phyloP scores from a whole-genome alignment of 2,797 vertebrate genomes.

The Anniella stebbinsi region DNA sequence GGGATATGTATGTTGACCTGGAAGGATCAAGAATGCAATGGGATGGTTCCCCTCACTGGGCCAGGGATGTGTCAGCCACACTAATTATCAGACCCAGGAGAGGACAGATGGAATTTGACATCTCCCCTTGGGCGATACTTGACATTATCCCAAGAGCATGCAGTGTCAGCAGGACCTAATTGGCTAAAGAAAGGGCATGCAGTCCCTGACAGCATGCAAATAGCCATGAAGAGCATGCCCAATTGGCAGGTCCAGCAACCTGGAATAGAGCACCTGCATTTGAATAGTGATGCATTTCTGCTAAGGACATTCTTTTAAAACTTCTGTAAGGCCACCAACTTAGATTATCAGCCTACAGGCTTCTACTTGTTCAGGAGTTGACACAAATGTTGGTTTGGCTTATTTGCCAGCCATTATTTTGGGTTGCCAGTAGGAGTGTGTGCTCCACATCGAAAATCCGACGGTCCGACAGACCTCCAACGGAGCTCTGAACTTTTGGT shows the following conservation, averaged over 20 bases:
- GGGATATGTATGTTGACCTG: neutral
- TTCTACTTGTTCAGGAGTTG: neutral
- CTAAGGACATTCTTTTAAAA: neutral
- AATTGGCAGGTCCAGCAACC: neutral
- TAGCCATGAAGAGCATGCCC: neutral
- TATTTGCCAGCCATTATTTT: neutral
- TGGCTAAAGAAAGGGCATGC: neutral
- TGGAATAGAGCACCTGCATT: neutral
- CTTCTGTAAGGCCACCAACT: neutral
- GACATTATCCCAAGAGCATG: slow-evolving; percentile 23
- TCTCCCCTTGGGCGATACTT: slow-evolving; percentile 36
- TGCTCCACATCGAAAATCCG: too few species aligned
- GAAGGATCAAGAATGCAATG: neutral
- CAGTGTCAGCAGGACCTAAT: neutral
- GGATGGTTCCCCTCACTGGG: neutral
- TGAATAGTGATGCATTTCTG: neutral
- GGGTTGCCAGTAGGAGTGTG: too few species aligned
- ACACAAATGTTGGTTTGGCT: neutral
- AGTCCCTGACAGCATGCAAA: slow-evolving; percentile 11
- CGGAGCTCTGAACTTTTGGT: too few species aligned
- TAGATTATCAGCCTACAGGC: too few species aligned
- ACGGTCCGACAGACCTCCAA: too few species aligned
- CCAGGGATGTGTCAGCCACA: neutral
- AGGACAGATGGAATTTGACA: slow-evolving; percentile 33
- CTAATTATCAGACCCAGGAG: neutral